Percentiles rank a stretch among this genome's conserved stretches.
Conservation (phyloP, 2,888 invertebrate genomes). For the Eristalis intricaria region DNA sequence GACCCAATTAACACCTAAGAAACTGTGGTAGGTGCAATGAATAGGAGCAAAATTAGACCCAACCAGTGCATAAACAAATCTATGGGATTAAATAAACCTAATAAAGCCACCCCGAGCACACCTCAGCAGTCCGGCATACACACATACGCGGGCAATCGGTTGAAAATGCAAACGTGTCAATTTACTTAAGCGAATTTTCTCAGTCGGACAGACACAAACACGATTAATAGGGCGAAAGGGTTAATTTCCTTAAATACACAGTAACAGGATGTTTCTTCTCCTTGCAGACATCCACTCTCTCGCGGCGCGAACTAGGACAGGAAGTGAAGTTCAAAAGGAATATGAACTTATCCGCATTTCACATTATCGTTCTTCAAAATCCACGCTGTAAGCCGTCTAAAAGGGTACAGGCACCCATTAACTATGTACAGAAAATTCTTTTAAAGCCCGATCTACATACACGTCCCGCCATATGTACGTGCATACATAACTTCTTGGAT, state of each 20-base stretch:
- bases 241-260: neutral
- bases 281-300: neutral
- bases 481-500: neutral
- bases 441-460: neutral
- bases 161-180: neutral
- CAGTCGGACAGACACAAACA: neutral
- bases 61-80: too few relatives aligned
- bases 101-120: too few relatives aligned
- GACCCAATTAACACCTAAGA: too few relatives aligned
- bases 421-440: neutral
- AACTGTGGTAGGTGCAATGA: too few relatives aligned
- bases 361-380: neutral
- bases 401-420: neutral
- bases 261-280: neutral
- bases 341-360: neutral
- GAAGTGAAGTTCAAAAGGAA: neutral
- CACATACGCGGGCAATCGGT: too few relatives aligned
- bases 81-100: too few relatives aligned
- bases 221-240: neutral
- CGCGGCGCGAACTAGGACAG: neutral
- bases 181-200: neutral
- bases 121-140: too few relatives aligned
- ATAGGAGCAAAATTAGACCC: too few relatives aligned
- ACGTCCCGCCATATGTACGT: neutral
- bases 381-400: neutral